Base-by-base conservation (phyloP, 2,797 vertebrate species). In the Typhlichthys eigenmanni region DNA sequence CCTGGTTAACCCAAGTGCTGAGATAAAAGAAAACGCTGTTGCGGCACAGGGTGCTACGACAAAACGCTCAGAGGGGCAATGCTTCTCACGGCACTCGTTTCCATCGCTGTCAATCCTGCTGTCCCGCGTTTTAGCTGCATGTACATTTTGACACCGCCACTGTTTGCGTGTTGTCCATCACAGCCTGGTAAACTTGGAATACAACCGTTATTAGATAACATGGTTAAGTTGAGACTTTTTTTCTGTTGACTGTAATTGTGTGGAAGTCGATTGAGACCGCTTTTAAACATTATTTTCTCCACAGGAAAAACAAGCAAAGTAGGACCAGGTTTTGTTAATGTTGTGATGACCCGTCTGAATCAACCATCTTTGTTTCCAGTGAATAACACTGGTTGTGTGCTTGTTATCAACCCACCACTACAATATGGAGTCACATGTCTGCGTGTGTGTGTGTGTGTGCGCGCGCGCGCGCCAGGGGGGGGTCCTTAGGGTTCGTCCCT, bases 31-130 rank as follows among this genome's bases (percentile, higher is more conserved):
- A 43, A 8, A 43, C 2, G 8, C 8, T 8, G 7, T 43, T 12
- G 50, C 62, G 69, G 73, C 62, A 60, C 3, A 2, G 55, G 69
- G 68, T 61, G 69, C 79, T 68, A 77, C 49, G 72, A 66, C 75
- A 63, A 49, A 55, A 45, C 59, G 0, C 46, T 2, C 51, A 66
- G 13, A 49, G 65, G 73, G 47, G 24, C 24, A 29, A 4, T 0
- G 24, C 24, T 29, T 29, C 4, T 29, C 24, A 29, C 24, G 24
- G 24, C 24, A 13, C 51, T 64, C 66, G 66, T 75, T 78, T 66
- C 12, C 49, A 1, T 53, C 45, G 55, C 59, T 45, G 13, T 68
- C 70, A 65, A 72, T 76, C 55, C 59, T 58, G 13, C 63, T 47
- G 54, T 72, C 67, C 56, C 52, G 32, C n/a, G 11, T 43, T 61